phyloP scores from a whole-genome alignment of 1,140 invertebrate species.

The Hypsibius dujardini region DNA sequence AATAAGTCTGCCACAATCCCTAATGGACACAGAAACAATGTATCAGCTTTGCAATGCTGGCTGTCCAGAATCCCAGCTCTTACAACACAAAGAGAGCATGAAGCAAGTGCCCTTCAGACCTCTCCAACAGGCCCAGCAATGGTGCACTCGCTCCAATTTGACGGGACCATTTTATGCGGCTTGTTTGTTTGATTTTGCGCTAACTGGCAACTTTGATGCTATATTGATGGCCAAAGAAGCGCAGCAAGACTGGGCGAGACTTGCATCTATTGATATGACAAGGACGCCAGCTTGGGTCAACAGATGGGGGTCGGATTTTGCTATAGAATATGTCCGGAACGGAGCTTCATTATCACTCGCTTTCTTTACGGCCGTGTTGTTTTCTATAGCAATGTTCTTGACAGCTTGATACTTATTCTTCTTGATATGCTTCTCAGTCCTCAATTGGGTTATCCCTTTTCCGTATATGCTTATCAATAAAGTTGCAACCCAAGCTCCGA shows the following conservation, averaged over 20 bases:
- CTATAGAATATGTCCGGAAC: no score
- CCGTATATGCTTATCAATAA: no score
- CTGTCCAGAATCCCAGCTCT: not conserved
- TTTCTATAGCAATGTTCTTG: no score
- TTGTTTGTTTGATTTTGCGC: not conserved
- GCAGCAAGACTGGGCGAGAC: not conserved
- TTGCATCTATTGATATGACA: not conserved
- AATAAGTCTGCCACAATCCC: not conserved
- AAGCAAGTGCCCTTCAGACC: not conserved
- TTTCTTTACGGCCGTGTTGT: no score
- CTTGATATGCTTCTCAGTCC: no score
- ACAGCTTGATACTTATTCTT: no score
- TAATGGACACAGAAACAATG: not conserved
- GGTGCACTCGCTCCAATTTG: not conserved
- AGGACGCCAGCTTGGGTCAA: no score
- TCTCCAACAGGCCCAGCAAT: not conserved
- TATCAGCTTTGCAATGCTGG: not conserved
- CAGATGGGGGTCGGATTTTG: no score
- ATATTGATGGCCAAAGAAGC: not conserved
- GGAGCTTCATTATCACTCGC: no score
- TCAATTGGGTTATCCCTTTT: no score
- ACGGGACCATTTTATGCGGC: slow-evolving; percentile 3
- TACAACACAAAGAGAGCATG: not conserved
- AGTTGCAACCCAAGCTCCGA: no score
- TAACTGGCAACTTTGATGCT: slow-evolving; percentile 9